Evolutionary conservation across 2,888 invertebrate genomes (phyloP), one percentile per base, ranked within the genome.

Genomic region (Neria commutata): DNA sequence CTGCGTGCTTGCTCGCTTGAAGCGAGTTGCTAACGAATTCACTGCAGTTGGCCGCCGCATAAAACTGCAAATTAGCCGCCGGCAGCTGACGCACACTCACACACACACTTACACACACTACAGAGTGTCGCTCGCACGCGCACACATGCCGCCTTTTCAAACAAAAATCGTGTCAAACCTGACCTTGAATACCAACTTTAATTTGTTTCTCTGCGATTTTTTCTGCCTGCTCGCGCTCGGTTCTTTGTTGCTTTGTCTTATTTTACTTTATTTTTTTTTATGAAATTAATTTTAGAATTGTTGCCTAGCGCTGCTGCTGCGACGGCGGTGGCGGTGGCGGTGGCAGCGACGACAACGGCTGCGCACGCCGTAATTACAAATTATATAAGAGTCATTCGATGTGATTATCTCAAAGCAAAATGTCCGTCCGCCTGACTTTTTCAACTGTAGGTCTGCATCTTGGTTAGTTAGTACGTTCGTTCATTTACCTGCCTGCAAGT

Each of bases 311-410:
- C 29, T 29, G 29, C 29, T 11, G 29, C 11, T 29, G 6, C 11
- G 24, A 14, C n/a, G 46, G 34, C 19, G 19, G 25, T 6, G 21
- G 29, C n/a, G n/a, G n/a, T n/a, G n/a, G n/a, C n/a, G n/a, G n/a
- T n/a, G n/a, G n/a, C n/a, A n/a, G n/a, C 2, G 1, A 1, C 26
- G 16, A 10, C 10, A 17, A 23, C 61, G 56, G 60, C 62, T 62
- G 65, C 62, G 66, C 75, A 73, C 74, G 74, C 76, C 73, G 75
- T 76, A 75, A 72, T 76, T 76, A 74, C 73, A 76, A 76, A 76
- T 76, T 76, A 74, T 75, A 76, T 70, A 73, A 56, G 60, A 48
- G 52, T 24, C 16, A 48, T 3, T 33, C 67, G 62, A 66, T 54
- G 26, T 42, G 37, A 19, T 16, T 49, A 10, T 57, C 14, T 11